phyloP scores from a whole-genome alignment of 2,113 vertebrate genomes.

The Ciconia boyciana region DNA sequence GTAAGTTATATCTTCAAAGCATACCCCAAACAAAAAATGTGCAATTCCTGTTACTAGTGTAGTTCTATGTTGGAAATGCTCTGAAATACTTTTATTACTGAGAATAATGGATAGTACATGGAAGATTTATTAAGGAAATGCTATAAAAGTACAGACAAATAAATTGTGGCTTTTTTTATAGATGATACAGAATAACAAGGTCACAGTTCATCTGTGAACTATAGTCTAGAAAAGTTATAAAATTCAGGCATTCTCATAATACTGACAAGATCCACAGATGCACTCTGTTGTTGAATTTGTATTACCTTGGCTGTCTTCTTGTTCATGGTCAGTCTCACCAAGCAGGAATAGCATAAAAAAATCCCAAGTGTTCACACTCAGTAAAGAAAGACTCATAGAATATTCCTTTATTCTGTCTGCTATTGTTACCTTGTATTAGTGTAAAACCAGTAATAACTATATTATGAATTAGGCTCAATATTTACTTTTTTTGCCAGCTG shows the following conservation, averaged over 20 bases:
- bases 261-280: not conserved
- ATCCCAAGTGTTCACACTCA: not conserved
- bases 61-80: not conserved
- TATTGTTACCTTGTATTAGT: not conserved
- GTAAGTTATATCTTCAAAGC: not conserved
- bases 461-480: not conserved
- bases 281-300: not conserved
- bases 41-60: not conserved
- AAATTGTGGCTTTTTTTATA: not conserved
- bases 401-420: not conserved
- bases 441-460: not conserved
- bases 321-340: not conserved
- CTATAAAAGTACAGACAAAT: not conserved
- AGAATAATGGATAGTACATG: not conserved
- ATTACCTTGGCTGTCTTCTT: not conserved
- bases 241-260: not conserved
- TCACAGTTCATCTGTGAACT: not conserved
- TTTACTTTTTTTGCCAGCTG: not conserved
- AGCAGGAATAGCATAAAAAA: not conserved
- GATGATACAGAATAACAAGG: not conserved
- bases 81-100: not conserved
- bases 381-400: not conserved
- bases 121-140: not conserved
- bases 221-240: not conserved
- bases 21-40: not conserved